Conservation (phyloP, 1,140 invertebrate genomes). For the Bactericera cockerelli region DNA sequence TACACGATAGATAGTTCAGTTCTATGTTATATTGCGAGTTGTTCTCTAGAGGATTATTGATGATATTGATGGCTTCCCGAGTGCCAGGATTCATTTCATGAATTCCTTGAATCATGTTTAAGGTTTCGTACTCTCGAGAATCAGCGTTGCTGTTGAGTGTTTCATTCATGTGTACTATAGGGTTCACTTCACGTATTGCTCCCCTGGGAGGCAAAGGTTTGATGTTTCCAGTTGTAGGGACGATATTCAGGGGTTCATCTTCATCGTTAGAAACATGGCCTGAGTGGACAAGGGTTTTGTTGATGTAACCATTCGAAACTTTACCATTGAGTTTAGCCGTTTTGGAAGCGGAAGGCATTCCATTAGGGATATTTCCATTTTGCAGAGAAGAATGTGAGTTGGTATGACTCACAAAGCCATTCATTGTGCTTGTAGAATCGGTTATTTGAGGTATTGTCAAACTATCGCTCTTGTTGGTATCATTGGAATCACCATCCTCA, state of each 20-base stretch:
- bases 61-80: not conserved
- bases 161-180: not conserved
- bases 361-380: slow-evolving; percentile 1
- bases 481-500: not conserved
- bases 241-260: not conserved
- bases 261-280: not conserved
- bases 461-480: not conserved
- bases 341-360: not conserved
- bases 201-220: not conserved
- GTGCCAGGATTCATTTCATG: not conserved
- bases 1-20: not conserved
- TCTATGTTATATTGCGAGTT: not conserved
- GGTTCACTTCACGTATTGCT: not conserved
- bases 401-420: slow-evolving; percentile 2
- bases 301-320: not conserved
- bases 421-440: not conserved
- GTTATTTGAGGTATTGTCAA: not conserved
- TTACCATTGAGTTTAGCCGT: not conserved
- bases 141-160: not conserved
- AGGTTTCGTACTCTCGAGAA: not conserved
- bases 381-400: not conserved
- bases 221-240: not conserved
- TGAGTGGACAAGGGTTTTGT: not conserved
- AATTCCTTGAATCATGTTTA: slow-evolving; percentile 6
- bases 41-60: not conserved